Evolutionary conservation across 2,797 vertebrate genomes (phyloP), one percentile per base, ranked within the genome.

Genomic region (Gastrophryne carolinensis): DNA sequence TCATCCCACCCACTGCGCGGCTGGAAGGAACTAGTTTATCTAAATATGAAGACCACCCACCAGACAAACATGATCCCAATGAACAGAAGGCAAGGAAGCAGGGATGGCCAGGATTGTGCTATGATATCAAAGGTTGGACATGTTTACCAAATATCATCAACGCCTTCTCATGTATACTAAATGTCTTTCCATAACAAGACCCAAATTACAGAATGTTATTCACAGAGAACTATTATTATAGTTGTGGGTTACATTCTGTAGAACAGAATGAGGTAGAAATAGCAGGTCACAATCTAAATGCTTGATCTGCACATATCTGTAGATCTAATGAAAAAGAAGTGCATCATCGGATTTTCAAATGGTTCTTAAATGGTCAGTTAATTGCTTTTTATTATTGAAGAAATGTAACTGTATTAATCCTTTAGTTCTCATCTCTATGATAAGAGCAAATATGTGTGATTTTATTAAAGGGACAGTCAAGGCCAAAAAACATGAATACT

Each of bases 81-180:
- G 54, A 57, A 57, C 54, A 57, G 54, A 57, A 57, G 54, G 54
- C 29, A n/a, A 15, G n/a, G 29, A 57, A 57, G 54, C 29, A 17
- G 54, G 19, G n/a, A 5, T 57, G 27, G 29, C 54, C 54, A 57
- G 29, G n/a, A 57, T 17, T 21, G 29, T 57, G 10, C 29, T 57
- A 57, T 57, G 54, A 57, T 34, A 17, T 32, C n/a, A 32, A 8
- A 32, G 29, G 54, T 32, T 57, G 54, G 54, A 57, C 8, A 57
- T 29, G 27, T 7, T 56, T 30, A 29, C 53, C 53, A 57, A 32
- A 32, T 30, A 57, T 57, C n/a, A 57, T 57, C 10, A n/a, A 27
- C 54, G 19, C 54, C 27, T 32, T 17, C 15, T 57, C 29, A 19
- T 32, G 9, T n/a, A 32, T 57, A 34, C 29, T 19, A n/a, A 47